A percentile compares a stretch with the other conserved stretches of the same genome.
Evolutionary conservation across 2,797 vertebrate genomes (phyloP).

Genomic region (Sebastiscus tertius): DNA sequence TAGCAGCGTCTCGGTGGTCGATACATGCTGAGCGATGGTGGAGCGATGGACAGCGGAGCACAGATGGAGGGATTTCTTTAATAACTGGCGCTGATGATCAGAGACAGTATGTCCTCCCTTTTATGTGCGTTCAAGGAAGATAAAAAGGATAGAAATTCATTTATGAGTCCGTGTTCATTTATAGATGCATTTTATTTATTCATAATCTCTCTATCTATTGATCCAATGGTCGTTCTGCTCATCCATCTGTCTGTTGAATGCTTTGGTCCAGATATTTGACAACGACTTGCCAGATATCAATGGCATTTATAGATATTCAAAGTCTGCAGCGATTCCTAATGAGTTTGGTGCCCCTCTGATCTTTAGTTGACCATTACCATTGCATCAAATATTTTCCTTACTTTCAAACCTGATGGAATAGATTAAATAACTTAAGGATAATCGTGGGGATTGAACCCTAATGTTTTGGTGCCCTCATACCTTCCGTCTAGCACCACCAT

Average conservation of each 20-base stretch:
- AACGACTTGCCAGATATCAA: not conserved
- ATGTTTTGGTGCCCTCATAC: not conserved
- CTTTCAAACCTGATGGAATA: not conserved
- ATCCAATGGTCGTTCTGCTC: not conserved
- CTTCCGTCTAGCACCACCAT: not conserved
- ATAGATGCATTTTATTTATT: constrained; percentile 9
- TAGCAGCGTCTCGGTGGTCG: not conserved
- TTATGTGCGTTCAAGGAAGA: not conserved
- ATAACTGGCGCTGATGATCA: not conserved
- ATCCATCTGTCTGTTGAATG: not conserved
- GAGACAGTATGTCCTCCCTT: not conserved
- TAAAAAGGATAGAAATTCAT: not conserved
- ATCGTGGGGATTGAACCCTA: not conserved
- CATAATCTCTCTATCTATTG: not conserved
- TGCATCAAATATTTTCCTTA: not conserved
- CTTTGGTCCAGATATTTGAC: not conserved
- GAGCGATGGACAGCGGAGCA: not conserved
- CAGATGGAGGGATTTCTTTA: constrained; percentile 41
- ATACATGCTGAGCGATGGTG: constrained; percentile 1
- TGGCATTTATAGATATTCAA: not conserved
- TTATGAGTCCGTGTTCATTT: constrained; percentile 10
- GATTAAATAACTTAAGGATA: not conserved
- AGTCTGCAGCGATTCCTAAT: not conserved
- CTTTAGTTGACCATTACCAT: not conserved
- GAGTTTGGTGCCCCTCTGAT: not conserved